Conservation (phyloP, 2,113 vertebrate species). For the Puma concolor region DNA sequence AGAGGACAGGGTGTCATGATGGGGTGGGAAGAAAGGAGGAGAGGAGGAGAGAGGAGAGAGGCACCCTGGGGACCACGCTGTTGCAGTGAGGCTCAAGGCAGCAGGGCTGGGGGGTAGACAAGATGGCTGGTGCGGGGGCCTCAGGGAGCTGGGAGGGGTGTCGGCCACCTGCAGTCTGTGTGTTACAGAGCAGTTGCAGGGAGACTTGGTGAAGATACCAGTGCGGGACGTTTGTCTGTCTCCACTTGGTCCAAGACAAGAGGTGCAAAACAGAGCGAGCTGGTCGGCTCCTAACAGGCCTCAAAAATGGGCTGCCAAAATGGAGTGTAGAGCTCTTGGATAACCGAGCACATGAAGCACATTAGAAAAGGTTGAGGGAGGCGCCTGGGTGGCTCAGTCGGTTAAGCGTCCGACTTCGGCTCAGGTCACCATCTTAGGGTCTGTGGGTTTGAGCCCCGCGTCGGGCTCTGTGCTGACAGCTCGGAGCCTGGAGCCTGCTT, state of each 20-base stretch:
- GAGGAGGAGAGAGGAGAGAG: neutral
- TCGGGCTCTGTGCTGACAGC: no score
- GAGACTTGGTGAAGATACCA: neutral
- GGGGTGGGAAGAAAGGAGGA: neutral
- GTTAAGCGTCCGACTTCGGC: no score
- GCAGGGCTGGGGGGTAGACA: neutral
- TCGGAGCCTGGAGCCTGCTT: no score
- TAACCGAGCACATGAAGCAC: neutral
- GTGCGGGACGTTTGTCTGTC: neutral
- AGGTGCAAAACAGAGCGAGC: neutral
- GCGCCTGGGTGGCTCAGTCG: no score
- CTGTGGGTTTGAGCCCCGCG: no score
- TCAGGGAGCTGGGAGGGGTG: neutral
- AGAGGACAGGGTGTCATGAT: no score
- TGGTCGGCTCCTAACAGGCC: neutral
- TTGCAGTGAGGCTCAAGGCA: neutral
- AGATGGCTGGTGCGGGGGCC: accelerated
- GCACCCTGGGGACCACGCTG: no score
- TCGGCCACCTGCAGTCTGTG: neutral
- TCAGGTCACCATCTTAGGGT: no score
- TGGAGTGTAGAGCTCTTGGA: neutral
- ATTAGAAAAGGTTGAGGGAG: neutral
- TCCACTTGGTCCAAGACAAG: neutral
- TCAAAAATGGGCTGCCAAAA: neutral
- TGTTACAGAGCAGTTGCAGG: neutral